phyloP scores from a whole-genome alignment of 2,797 vertebrate species.

The Eurystomus glaucurus region DNA sequence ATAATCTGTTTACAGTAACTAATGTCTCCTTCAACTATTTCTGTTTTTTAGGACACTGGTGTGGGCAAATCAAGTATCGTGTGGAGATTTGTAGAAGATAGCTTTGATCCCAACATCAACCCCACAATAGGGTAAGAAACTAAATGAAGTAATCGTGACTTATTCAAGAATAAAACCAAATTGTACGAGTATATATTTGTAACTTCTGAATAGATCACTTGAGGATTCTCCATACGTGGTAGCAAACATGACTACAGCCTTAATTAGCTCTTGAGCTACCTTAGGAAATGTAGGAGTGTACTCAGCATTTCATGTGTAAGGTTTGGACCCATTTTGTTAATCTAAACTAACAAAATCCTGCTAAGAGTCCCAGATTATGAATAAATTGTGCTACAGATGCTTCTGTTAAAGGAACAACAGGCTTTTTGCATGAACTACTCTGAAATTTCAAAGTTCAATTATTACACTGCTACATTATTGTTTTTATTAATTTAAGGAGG shows the following conservation, averaged over 20 bases:
- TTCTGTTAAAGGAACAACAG: background rate
- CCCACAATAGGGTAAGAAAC: conserved; percentile 96
- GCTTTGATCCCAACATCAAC: conserved; percentile 98
- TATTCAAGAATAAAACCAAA: background rate
- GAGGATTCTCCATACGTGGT: background rate
- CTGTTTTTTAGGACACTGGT: conserved; percentile 84
- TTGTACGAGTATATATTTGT: background rate
- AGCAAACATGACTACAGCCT: background rate
- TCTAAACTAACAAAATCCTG: background rate
- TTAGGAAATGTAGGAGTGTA: background rate
- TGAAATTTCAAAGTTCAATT: background rate
- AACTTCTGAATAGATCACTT: background rate
- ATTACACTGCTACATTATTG: background rate
- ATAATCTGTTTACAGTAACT: background rate
- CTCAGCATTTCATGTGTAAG: background rate
- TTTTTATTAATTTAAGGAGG: background rate
- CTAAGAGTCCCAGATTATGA: background rate
- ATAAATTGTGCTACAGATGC: background rate
- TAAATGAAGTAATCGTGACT: background rate
- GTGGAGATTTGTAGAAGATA: conserved; percentile 97
- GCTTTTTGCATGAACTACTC: background rate
- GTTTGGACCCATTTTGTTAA: background rate
- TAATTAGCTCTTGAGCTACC: background rate
- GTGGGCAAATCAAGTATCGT: conserved; percentile 93
- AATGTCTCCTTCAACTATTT: background rate